These are phyloP conservation scores for Nesogale talazaci DNA, from an alignment of 2,113 vertebrate genomes.

Conservation along the genomic window DNA sequence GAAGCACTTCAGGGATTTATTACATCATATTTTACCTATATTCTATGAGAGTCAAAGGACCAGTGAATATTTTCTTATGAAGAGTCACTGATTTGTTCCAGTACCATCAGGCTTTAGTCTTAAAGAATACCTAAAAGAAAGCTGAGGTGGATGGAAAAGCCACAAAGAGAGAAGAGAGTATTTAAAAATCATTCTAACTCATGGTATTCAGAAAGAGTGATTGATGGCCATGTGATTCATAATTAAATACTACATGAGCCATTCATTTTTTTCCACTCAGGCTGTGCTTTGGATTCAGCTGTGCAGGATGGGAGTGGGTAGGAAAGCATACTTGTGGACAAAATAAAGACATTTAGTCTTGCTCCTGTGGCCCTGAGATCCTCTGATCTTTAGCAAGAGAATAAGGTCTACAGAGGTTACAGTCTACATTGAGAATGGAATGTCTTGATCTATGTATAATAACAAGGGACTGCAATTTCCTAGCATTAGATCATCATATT, in stretches of 20 bases:
- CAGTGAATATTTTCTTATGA: background rate
- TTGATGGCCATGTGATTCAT: background rate
- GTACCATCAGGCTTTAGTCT: background rate
- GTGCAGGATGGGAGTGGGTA: constrained; percentile 38
- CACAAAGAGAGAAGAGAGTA: background rate
- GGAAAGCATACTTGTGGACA: constrained; percentile 26
- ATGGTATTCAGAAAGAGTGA: background rate
- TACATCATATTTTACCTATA: constrained; percentile 20
- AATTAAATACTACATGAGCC: background rate
- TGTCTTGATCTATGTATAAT: constrained; percentile 70
- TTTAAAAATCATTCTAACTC: constrained; percentile 24
- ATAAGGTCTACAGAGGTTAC: constrained; percentile 67
- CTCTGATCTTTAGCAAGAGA: constrained; percentile 70
- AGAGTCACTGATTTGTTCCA: background rate
- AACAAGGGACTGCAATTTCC: constrained; percentile 73
- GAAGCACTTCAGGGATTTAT: background rate
- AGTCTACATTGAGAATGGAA: constrained; percentile 67
- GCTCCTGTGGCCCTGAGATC: background rate
- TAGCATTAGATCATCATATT: constrained; percentile 76
- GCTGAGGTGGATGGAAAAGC: background rate
- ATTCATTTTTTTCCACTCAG: constrained; percentile 49
- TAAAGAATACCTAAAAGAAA: constrained; percentile 25
- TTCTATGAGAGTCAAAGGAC: constrained; percentile 1
- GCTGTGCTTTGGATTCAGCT: constrained; percentile 18
- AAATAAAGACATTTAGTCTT: constrained; percentile 70